These are phyloP conservation scores for Halictus quadricinctus DNA, from an alignment of 2,888 invertebrate genomes.

Conservation along the genomic window DNA sequence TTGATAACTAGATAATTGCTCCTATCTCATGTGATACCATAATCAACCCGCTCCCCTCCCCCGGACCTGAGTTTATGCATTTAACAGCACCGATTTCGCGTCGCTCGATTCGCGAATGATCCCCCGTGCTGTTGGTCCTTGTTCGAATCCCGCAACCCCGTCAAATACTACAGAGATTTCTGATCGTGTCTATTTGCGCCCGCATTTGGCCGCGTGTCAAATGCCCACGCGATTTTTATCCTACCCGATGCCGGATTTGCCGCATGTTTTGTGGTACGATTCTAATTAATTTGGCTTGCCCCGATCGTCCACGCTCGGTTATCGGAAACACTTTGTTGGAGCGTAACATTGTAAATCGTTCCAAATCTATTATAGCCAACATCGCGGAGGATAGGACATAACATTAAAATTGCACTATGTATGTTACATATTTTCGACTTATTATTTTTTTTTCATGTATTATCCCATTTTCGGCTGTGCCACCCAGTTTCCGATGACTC, in stretches of 20 bases:
- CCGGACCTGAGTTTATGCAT: slow-evolving; percentile 43
- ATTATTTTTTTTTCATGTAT: not conserved
- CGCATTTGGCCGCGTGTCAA: slow-evolving; percentile 30
- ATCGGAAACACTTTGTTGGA: not conserved
- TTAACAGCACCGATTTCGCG: slow-evolving; percentile 48
- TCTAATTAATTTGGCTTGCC: slow-evolving; percentile 18
- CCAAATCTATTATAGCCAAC: not conserved
- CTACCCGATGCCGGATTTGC: not conserved
- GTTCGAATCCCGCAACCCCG: slow-evolving; percentile 22
- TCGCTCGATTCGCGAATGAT: slow-evolving; percentile 29
- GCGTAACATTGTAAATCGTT: not conserved
- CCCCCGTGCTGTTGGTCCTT: not conserved
- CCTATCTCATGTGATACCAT: slow-evolving; percentile 51
- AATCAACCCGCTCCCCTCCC: slow-evolving; percentile 35
- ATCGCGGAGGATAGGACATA: not conserved
- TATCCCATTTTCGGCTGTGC: not conserved
- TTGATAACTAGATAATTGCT: slow-evolving; percentile 64
- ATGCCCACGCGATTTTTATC: slow-evolving; percentile 9
- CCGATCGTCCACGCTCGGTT: not conserved
- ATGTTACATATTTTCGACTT: too few species aligned
- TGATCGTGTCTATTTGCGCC: slow-evolving; percentile 26
- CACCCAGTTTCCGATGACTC: not conserved
- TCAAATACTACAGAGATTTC: slow-evolving; percentile 23
- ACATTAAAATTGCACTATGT: too few species aligned
- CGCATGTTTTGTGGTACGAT: slow-evolving; percentile 1